phyloP scores from a whole-genome alignment of 2,113 vertebrate species.

The Corythornis vintsioides region DNA sequence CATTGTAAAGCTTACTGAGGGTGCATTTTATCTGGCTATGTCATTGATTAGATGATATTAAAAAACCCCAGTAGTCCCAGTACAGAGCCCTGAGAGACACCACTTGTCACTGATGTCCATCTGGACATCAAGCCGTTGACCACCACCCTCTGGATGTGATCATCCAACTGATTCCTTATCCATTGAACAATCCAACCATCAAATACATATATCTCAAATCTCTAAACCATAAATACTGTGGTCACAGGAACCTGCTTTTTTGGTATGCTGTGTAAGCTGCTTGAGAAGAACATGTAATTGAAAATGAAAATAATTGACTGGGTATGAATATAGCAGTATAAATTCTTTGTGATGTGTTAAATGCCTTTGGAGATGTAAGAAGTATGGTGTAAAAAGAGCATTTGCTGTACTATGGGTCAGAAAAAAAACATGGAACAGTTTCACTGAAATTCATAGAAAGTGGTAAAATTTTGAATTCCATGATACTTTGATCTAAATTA shows the following conservation, averaged over 20 bases:
- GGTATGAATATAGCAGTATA: not conserved
- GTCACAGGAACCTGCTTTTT: not conserved
- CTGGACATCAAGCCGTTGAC: not conserved
- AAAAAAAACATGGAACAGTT: not conserved
- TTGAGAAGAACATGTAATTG: not conserved
- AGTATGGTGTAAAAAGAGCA: not conserved
- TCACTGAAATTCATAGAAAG: slow-evolving; percentile 8
- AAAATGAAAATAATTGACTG: not conserved
- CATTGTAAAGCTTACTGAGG: not conserved
- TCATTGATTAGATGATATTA: not conserved
- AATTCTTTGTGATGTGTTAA: not conserved
- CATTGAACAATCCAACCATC: not conserved
- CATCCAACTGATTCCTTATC: not conserved
- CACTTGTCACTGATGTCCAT: not conserved
- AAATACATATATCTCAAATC: not conserved
- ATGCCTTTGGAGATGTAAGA: not conserved
- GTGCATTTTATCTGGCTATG: not conserved
- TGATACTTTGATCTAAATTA: slow-evolving; percentile 44
- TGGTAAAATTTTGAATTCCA: not conserved
- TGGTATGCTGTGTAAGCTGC: not conserved
- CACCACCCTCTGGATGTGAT: not conserved
- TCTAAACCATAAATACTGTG: not conserved
- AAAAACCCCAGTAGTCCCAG: not conserved
- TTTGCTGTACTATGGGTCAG: not conserved
- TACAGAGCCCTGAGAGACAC: not conserved